Conservation (phyloP, 2,113 vertebrate species). For the Rhabdornis inornatus region DNA sequence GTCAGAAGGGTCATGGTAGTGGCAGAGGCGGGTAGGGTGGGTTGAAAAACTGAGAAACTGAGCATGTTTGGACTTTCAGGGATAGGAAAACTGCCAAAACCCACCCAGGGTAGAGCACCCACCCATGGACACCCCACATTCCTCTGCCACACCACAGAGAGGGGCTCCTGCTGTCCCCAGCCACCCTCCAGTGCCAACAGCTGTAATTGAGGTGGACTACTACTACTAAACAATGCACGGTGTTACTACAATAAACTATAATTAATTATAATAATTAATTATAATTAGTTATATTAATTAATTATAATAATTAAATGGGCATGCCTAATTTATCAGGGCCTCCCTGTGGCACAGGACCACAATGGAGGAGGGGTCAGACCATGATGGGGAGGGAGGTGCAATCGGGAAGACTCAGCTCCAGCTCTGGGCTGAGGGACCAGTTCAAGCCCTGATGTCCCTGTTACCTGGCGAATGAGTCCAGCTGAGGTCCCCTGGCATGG, state of each 20-base stretch:
- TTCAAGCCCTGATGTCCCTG: accelerated
- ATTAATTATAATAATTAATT: not conserved
- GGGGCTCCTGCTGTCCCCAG: not conserved
- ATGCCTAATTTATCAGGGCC: not conserved
- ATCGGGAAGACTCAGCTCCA: accelerated
- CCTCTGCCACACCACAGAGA: not conserved
- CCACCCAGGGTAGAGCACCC: not conserved
- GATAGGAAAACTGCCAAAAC: not conserved
- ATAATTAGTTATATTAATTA: not conserved
- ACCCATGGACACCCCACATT: accelerated
- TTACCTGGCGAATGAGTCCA: slow-evolving; percentile 77
- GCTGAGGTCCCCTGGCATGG: slow-evolving; percentile 61
- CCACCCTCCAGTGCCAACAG: not conserved
- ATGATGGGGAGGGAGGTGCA: not conserved
- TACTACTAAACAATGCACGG: not conserved
- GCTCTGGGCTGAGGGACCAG: not conserved
- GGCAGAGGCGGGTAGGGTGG: not conserved
- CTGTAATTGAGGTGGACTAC: not conserved
- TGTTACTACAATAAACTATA: not conserved
- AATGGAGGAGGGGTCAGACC: not conserved
- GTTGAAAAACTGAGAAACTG: not conserved
- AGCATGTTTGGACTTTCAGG: not conserved
- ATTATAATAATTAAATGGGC: not conserved
- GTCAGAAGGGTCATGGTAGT: not conserved
- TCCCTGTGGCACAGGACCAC: not conserved